A percentile compares a stretch with the other conserved stretches of the same genome.
These are phyloP conservation scores for Pollimyrus isidori DNA, from an alignment of 2,113 vertebrate genomes.

Conservation along the genomic window DNA sequence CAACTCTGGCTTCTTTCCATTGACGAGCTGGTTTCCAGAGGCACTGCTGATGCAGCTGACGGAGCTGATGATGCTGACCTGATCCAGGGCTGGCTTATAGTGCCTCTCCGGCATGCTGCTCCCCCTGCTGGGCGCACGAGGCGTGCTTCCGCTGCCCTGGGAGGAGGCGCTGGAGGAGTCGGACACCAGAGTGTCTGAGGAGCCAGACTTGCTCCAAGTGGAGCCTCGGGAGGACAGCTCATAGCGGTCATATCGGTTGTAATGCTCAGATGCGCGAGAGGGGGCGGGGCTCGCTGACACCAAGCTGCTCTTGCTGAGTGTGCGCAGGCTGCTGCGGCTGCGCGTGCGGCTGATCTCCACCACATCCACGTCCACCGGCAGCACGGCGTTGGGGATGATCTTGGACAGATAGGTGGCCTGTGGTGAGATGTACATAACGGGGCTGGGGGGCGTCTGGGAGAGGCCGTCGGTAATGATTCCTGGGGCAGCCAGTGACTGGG, in stretches of 20 bases:
- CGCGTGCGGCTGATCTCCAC: slow-evolving; percentile 71
- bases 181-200: slow-evolving; percentile 88
- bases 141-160: slow-evolving; percentile 45
- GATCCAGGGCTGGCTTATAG: slow-evolving; percentile 28
- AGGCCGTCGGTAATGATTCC: slow-evolving; percentile 66
- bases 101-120: slow-evolving; percentile 19
- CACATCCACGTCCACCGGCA: slow-evolving; percentile 84
- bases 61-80: slow-evolving; percentile 45
- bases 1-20: slow-evolving; percentile 35
- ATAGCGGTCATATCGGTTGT: slow-evolving; percentile 47
- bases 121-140: slow-evolving; percentile 47
- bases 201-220: slow-evolving; percentile 70
- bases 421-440: slow-evolving; percentile 86
- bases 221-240: slow-evolving; percentile 60
- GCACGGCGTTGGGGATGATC: slow-evolving; percentile 88
- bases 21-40: slow-evolving; percentile 24
- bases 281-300: slow-evolving; percentile 61
- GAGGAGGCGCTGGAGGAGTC: slow-evolving; percentile 87
- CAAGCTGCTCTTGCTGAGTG: slow-evolving; percentile 85
- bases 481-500: slow-evolving; percentile 70
- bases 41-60: slow-evolving; percentile 30
- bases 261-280: slow-evolving; percentile 70
- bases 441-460: slow-evolving; percentile 58
- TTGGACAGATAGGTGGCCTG: slow-evolving; percentile 92
- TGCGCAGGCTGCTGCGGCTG: slow-evolving; percentile 75